Percentiles rank a stretch among this genome's conserved stretches.
phyloP scores from a whole-genome alignment of 2,888 invertebrate species.

The Heliconius charithonia region DNA sequence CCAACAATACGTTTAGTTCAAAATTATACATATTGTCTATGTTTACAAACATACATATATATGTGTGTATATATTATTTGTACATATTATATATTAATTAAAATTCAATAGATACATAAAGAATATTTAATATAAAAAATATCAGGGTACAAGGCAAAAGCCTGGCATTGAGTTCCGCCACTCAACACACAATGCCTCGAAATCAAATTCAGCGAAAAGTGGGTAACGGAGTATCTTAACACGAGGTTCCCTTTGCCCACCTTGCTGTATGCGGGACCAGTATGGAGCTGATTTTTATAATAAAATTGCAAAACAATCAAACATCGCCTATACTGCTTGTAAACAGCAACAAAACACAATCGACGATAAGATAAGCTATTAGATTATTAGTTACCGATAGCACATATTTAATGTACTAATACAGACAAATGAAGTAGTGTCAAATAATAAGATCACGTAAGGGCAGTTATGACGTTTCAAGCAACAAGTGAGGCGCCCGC shows the following conservation, averaged over 20 bases:
- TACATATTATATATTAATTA: too few species aligned
- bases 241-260: not conserved
- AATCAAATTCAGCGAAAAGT: too few species aligned
- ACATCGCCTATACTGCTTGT: not conserved
- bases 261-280: not conserved
- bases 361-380: slow-evolving; percentile 34
- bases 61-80: too few species aligned
- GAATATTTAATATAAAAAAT: too few species aligned
- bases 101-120: too few species aligned
- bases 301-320: not conserved
- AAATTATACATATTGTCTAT: not conserved
- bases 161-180: too few species aligned
- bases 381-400: slow-evolving; percentile 35
- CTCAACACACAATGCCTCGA: too few species aligned
- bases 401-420: slow-evolving; percentile 37
- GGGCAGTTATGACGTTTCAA: slow-evolving; percentile 76
- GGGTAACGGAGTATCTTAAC: too few species aligned
- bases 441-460: slow-evolving; percentile 68
- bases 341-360: slow-evolving; percentile 24
- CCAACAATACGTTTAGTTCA: not conserved
- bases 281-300: not conserved
- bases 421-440: slow-evolving; percentile 62
- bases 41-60: not conserved
- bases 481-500: slow-evolving; percentile 78
- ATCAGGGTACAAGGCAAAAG: too few species aligned